Percentiles rank a stretch among this genome's conserved stretches.
These are phyloP conservation scores for mouse (Mus musculus) DNA, from an alignment of 2,113 vertebrate genomes.

Conservation along the genomic window GRCm39 chr13:115879001-115879500, in stretches of 20 bases:
- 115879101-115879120: neutral
- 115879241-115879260: neutral
- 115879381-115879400: neutral
- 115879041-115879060: accelerated
- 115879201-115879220: neutral
- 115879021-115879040: neutral
- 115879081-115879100: neutral
- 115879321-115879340: neutral
- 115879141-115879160: neutral
- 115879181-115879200: neutral
- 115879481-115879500: slow-evolving; percentile 52
- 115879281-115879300: neutral
- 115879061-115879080: neutral
- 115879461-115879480: slow-evolving; percentile 28
- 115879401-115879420: slow-evolving; percentile 53
- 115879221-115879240: neutral
- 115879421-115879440: slow-evolving; percentile 26
- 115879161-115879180: accelerated
- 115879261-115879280: neutral
- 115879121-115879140: accelerated
- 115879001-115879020: neutral
- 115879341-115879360: neutral
- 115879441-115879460: slow-evolving; percentile 72
- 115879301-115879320: neutral
- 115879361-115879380: neutral